Evolutionary conservation across 2,113 vertebrate genomes (phyloP).

Genomic region (Galeopterus variegatus): DNA sequence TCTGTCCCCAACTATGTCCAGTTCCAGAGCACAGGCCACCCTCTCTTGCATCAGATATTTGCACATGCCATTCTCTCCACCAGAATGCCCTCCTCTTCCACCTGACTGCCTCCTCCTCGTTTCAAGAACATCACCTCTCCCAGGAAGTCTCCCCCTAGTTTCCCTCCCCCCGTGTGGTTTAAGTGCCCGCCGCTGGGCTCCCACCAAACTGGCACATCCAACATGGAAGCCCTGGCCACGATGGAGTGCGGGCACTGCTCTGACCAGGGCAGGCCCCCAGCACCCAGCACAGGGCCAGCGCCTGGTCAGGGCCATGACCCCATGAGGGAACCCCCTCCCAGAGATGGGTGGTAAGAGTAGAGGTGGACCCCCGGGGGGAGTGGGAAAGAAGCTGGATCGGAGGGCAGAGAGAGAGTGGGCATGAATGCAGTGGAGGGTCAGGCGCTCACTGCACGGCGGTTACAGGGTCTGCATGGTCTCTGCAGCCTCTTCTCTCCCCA

Average conservation of each 20-base stretch:
- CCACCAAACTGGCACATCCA: not conserved
- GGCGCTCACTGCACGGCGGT: accelerated
- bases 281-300: not conserved
- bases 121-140: not conserved
- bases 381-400: not conserved
- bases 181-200: not conserved
- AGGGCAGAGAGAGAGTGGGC: not conserved
- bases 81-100: not conserved
- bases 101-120: not conserved
- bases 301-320: not conserved
- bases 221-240: not conserved
- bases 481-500: not conserved
- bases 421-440: not conserved
- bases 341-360: not conserved
- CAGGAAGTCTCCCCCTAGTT: not conserved
- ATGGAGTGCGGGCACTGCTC: not conserved
- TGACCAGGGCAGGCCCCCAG: not conserved
- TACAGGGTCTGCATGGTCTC: accelerated
- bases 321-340: not conserved
- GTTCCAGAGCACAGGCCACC: not conserved
- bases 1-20: not conserved
- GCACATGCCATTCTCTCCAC: not conserved
- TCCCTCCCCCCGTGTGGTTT: accelerated
- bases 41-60: not conserved
- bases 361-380: not conserved